Evolutionary conservation across 1,140 invertebrate genomes (phyloP).

Genomic region (Pseudomyrmex gracilis): DNA sequence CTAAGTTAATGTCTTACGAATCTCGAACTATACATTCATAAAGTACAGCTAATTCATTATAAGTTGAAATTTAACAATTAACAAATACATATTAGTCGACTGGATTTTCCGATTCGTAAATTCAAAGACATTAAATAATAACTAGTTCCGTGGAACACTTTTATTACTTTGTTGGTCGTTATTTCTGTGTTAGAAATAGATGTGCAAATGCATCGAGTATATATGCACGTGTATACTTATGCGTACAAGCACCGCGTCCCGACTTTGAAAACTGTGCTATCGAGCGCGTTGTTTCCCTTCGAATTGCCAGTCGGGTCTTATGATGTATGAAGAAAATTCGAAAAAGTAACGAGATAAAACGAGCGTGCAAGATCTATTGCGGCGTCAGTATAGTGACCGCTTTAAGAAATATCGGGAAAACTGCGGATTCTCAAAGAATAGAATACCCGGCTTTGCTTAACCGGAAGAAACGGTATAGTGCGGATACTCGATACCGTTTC

Average conservation of each 20-base stretch:
- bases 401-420: slow-evolving; percentile 61
- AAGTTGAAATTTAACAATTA: background rate
- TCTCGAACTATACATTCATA: background rate
- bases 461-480: slow-evolving; percentile 10
- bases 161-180: background rate
- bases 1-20: background rate
- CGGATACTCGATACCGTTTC: slow-evolving; percentile 46
- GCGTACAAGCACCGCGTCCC: too few species aligned
- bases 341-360: slow-evolving; percentile 34
- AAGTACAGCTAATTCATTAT: background rate
- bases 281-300: slow-evolving; percentile 31
- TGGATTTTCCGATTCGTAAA: background rate
- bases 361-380: slow-evolving; percentile 24
- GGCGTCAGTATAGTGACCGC: slow-evolving; percentile 7
- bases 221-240: slow-evolving; percentile 1
- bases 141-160: background rate
- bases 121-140: background rate
- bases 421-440: slow-evolving; percentile 45
- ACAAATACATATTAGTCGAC: background rate
- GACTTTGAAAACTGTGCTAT: slow-evolving; percentile 10
- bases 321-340: slow-evolving; percentile 45
- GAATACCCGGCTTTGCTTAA: slow-evolving; percentile 41
- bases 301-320: slow-evolving; percentile 10
- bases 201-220: background rate
- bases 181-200: slow-evolving; percentile 5